Evolutionary conservation across 2,113 vertebrate genomes (phyloP).

Genomic region (Chrysemys picta): DNA sequence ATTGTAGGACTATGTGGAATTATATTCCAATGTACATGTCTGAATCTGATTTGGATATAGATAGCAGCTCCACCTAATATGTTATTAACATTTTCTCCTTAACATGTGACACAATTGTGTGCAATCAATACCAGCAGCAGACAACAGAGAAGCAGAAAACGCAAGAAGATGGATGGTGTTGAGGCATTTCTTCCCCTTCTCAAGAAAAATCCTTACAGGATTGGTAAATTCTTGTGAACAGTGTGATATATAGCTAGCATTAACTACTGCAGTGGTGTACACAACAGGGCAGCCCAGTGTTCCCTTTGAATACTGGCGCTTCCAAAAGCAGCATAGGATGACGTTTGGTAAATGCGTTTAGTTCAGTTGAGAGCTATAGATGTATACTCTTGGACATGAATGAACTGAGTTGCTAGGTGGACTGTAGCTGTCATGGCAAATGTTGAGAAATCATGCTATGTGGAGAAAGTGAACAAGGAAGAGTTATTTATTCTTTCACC

Average conservation of each 20-base stretch:
- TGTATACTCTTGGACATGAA: not conserved
- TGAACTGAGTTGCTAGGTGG: not conserved
- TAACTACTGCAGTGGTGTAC: too few relatives aligned
- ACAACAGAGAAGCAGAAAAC: not conserved
- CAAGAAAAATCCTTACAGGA: accelerated
- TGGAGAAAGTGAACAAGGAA: too few relatives aligned
- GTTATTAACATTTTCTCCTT: not conserved
- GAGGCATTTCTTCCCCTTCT: not conserved
- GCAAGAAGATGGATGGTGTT: not conserved
- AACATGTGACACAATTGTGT: not conserved
- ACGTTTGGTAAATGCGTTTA: too few relatives aligned
- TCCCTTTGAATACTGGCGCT: too few relatives aligned
- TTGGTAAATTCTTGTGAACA: too few relatives aligned
- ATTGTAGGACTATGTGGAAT: too few relatives aligned
- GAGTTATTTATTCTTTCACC: too few relatives aligned
- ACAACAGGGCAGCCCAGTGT: too few relatives aligned
- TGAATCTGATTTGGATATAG: not conserved
- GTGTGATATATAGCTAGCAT: too few relatives aligned
- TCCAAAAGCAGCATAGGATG: too few relatives aligned
- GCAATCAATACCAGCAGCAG: not conserved
- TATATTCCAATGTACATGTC: too few relatives aligned
- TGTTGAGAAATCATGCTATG: accelerated
- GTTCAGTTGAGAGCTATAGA: too few relatives aligned
- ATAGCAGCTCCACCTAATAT: not conserved
- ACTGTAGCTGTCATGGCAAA: not conserved